Base-by-base conservation (phyloP, 2,888 invertebrate genomes). In the Meghimatium bilineatum region DNA sequence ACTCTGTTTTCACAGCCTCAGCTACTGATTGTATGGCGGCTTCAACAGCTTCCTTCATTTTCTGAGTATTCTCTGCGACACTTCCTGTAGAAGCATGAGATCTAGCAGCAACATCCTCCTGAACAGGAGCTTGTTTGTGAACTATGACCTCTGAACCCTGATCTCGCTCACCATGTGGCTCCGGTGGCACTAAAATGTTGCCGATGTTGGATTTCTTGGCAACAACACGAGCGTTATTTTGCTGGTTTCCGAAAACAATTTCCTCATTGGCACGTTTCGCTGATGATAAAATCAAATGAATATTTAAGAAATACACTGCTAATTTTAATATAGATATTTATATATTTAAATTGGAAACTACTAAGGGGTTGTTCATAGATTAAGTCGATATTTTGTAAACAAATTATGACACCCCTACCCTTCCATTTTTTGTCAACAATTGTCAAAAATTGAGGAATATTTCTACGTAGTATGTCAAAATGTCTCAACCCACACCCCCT, bases 191-290 rank as follows among this genome's bases (percentile, higher is more conserved):
- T 8, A 83, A 32, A 72, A 63, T 20, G 49, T 83, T 78, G 78
- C 71, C 63, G 71, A 83, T 71, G 66, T 83, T 66, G 1, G 82
- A 77, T 69, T 86, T 86, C 74, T 89, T 89, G 78, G 82, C 69
- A 6, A 85, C 20, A 0, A 79, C 83, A 29, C 84, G 80, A 26
- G 83, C 82, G 14, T 87, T 86, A 74, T 89, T 88, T 79, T 89
- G 89, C 82, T 89, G 87, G 78, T 90, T 90, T 20, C 87, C 88
- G 83, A 85, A 89, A 84, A 88, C 86, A 71, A 88, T 86, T 36
- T 85, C 71, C 80, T 90, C 89, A 82, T 89, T 84, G 8, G 89
- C 88, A 34, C 88, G 83, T 83, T 89, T 90, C 1, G 88, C 90
- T 89, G 86, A 0, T 82, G 71, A 71, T 34, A 2, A 44, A 10